phyloP scores from a whole-genome alignment of 2,113 vertebrate genomes.

The Saguinus midas region DNA sequence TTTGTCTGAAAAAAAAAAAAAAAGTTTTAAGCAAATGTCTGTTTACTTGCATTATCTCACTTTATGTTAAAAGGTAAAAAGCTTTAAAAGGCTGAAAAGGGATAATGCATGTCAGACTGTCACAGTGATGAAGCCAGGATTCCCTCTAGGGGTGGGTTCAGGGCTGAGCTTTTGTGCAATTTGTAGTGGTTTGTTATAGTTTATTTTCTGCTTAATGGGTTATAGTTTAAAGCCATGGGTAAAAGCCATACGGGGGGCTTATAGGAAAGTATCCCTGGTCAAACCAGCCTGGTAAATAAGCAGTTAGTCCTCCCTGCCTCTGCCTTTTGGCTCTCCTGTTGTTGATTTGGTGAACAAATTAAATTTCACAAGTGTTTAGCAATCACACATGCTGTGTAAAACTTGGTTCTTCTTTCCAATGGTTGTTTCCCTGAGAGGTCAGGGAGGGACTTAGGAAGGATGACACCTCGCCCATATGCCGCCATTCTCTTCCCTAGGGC shows the following conservation, averaged over 20 bases:
- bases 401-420: background rate
- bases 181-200: background rate
- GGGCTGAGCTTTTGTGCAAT: background rate
- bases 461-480: accelerated
- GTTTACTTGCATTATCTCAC: background rate
- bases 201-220: constrained; percentile 25
- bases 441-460: background rate
- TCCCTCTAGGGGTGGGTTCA: background rate
- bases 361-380: background rate
- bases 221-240: constrained; percentile 18
- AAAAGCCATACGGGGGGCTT: background rate
- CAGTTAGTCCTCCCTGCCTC: background rate
- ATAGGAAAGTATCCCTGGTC: background rate
- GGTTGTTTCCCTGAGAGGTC: background rate
- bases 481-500: no score
- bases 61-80: background rate
- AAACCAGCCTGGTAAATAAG: background rate
- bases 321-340: background rate
- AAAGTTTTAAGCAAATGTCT: background rate
- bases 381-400: background rate
- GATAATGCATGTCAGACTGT: background rate
- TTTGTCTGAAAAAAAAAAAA: background rate
- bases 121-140: background rate
- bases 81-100: background rate
- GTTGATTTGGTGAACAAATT: background rate